Conservation (phyloP, 1,140 invertebrate genomes). For the Oedothorax gibbosus region DNA sequence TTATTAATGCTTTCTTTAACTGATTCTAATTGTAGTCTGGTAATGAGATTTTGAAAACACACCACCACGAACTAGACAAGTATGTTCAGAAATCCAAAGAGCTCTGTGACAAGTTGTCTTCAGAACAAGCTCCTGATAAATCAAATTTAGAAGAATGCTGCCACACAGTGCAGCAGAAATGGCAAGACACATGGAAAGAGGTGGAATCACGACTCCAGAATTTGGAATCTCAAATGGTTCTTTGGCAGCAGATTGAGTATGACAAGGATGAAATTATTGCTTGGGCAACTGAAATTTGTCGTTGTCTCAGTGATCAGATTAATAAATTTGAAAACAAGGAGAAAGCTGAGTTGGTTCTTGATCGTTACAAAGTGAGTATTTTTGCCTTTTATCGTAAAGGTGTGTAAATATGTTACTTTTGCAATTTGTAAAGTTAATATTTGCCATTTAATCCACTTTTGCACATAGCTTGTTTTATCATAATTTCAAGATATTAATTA, state of each 20-base stretch:
- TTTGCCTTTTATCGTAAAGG: neutral
- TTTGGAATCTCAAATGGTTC: slow-evolving; percentile 86
- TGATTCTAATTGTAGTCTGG: slow-evolving; percentile 16
- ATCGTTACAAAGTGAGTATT: slow-evolving; percentile 77
- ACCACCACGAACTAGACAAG: slow-evolving; percentile 46
- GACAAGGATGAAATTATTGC: slow-evolving; percentile 83
- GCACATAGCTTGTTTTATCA: no score
- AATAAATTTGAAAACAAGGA: slow-evolving; percentile 83
- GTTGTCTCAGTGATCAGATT: slow-evolving; percentile 78
- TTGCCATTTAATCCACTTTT: no score
- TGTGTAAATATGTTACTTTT: neutral
- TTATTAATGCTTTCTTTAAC: neutral
- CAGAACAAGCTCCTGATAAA: slow-evolving; percentile 79
- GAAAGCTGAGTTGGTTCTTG: slow-evolving; percentile 79
- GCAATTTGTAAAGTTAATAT: no score
- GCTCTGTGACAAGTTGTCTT: slow-evolving; percentile 78
- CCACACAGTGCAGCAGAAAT: slow-evolving; percentile 72
- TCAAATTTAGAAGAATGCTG: slow-evolving; percentile 68
- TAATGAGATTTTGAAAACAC: slow-evolving; percentile 49
- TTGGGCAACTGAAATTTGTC: slow-evolving; percentile 86
- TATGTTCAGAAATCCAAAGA: slow-evolving; percentile 74
- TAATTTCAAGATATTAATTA: no score
- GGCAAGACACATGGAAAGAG: slow-evolving; percentile 79
- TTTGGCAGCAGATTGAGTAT: slow-evolving; percentile 92
- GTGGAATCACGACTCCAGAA: slow-evolving; percentile 79